Evolutionary conservation across 2,797 vertebrate species (phyloP).

Genomic region (Xiphorhynchus erythropygius): DNA sequence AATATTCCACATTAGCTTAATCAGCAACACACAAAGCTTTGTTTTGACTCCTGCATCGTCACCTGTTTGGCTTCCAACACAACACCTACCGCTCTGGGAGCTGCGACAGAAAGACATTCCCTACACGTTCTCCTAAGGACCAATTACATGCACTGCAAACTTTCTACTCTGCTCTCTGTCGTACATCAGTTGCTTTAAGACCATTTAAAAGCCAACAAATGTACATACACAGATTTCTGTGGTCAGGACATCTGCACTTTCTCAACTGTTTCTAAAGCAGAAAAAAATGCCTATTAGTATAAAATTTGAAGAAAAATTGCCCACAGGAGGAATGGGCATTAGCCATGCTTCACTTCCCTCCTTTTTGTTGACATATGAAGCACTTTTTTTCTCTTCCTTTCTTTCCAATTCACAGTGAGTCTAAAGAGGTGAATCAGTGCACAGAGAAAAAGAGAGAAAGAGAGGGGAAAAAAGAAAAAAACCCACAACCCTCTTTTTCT

Average conservation of each 20-base stretch:
- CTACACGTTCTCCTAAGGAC: background rate
- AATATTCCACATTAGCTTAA: background rate
- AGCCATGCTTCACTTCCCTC: conserved; percentile 80
- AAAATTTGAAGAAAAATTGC: conserved; percentile 84
- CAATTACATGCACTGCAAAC: conserved; percentile 53
- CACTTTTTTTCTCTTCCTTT: conserved; percentile 77
- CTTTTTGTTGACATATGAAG: conserved; percentile 80
- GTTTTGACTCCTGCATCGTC: conserved; percentile 16
- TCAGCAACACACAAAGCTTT: background rate
- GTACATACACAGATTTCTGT: conserved; percentile 66
- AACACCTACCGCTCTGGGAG: background rate
- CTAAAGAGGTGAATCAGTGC: conserved; percentile 82
- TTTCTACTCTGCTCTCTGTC: conserved; percentile 39
- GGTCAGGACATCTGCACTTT: conserved; percentile 77
- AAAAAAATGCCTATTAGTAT: conserved; percentile 78
- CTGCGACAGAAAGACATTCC: background rate
- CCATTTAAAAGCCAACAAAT: conserved; percentile 51
- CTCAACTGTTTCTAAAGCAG: conserved; percentile 79
- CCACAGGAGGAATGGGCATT: conserved; percentile 79
- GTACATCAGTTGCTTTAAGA: conserved; percentile 38
- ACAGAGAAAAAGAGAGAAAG: conserved; percentile 74
- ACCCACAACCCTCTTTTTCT: conserved; percentile 72
- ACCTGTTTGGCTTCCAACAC: conserved; percentile 61
- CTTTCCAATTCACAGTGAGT: conserved; percentile 81
- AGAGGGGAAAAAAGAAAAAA: conserved; percentile 55